Conservation (phyloP, 2,113 vertebrate species). For the Antennarius striatus region DNA sequence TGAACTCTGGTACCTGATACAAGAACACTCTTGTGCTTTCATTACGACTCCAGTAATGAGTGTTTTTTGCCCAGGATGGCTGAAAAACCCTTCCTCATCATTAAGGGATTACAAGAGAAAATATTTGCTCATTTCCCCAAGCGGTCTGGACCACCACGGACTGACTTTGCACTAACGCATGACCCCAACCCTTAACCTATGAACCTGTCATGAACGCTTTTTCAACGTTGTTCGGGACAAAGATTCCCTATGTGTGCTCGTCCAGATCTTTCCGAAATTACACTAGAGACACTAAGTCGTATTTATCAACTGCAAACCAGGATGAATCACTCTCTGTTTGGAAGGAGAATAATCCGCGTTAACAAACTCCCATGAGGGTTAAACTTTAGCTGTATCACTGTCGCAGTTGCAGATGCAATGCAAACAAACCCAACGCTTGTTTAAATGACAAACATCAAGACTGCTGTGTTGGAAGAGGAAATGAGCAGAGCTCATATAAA, state of each 20-base stretch:
- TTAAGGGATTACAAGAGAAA: constrained; percentile 46
- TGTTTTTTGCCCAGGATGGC: constrained; percentile 36
- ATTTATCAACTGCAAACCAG: constrained; percentile 17
- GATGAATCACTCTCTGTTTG: constrained; percentile 23
- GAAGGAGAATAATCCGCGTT: not conserved
- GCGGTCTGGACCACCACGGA: constrained; percentile 18
- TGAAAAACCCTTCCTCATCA: constrained; percentile 17
- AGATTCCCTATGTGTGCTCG: constrained; percentile 20
- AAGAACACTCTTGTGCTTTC: constrained; percentile 51
- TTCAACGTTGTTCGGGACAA: constrained; percentile 20
- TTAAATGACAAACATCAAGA: constrained; percentile 47
- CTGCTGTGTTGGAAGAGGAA: constrained; percentile 31
- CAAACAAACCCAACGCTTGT: constrained; percentile 32
- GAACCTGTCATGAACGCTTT: constrained; percentile 7
- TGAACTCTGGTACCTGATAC: constrained; percentile 25
- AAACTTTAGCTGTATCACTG: not conserved
- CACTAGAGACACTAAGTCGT: not conserved
- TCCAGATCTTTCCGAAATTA: not conserved
- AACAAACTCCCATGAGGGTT: too few relatives aligned
- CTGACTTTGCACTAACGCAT: constrained; percentile 11
- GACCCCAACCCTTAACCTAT: constrained; percentile 16
- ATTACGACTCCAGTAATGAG: constrained; percentile 30
- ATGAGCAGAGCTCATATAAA: constrained; percentile 37
- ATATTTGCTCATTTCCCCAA: constrained; percentile 37
- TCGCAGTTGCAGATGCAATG: constrained; percentile 3